These are phyloP conservation scores for Philhelius pedissequus DNA, from an alignment of 2,888 invertebrate species.

Conservation along the genomic window DNA sequence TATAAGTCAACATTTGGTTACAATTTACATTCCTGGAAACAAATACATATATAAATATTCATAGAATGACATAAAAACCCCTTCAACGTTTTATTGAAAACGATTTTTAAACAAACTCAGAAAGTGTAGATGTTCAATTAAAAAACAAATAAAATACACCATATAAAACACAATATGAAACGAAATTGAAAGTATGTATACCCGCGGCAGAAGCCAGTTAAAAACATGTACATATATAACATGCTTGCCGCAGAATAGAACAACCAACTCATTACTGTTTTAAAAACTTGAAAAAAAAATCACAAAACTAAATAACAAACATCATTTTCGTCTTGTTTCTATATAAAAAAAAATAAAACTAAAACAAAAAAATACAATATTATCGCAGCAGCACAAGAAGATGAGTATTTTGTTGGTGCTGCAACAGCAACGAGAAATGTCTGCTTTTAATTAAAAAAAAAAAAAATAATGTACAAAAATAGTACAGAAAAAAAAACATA, in stretches of 20 bases:
- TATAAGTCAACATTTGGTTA: too few species aligned
- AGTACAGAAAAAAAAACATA: not conserved
- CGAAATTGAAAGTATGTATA: conserved; percentile 13
- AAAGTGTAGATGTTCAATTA: not conserved
- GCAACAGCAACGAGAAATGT: conserved; percentile 37
- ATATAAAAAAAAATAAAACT: not conserved
- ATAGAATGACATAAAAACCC: not conserved
- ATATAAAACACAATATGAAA: not conserved
- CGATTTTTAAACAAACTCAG: not conserved
- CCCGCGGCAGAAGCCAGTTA: not conserved
- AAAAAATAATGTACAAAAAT: conserved; percentile 28
- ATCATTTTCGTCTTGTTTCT: conserved; percentile 17
- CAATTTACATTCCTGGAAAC: too few species aligned
- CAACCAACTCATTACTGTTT: conserved; percentile 22
- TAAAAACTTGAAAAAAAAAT: not conserved
- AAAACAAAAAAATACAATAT: not conserved
- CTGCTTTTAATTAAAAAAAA: conserved; percentile 61
- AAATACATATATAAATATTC: too few species aligned
- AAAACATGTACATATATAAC: not conserved
- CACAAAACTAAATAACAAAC: conserved; percentile 12
- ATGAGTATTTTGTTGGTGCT: conserved; percentile 25
- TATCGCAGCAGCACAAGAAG: not conserved
- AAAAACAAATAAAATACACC: not conserved
- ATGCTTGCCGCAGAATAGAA: not conserved
- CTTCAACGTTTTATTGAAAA: not conserved